phyloP scores from a whole-genome alignment of 1,140 invertebrate species.

The Ridgeia piscesae region DNA sequence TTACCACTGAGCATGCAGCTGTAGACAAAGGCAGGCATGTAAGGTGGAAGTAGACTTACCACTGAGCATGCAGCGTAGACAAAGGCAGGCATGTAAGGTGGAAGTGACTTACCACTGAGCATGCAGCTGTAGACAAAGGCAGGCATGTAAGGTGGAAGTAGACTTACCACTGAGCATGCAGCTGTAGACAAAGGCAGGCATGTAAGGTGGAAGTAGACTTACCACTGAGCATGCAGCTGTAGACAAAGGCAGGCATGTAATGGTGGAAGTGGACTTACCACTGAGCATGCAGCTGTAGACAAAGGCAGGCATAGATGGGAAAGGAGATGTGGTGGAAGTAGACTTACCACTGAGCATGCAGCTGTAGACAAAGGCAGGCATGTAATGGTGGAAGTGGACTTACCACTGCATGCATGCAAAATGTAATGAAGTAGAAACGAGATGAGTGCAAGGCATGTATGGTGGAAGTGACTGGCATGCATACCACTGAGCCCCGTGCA shows the following conservation, averaged over 20 bases:
- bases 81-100: slow-evolving; percentile 95
- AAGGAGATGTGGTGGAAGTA: slow-evolving; percentile 98
- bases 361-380: too few relatives aligned
- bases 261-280: slow-evolving; percentile 61
- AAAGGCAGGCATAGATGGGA: slow-evolving; percentile 94
- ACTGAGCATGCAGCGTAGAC: slow-evolving; percentile 89
- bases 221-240: too few relatives aligned
- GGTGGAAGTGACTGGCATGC: too few relatives aligned
- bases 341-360: too few relatives aligned
- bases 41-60: slow-evolving; percentile 61
- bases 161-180: slow-evolving; percentile 84
- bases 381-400: slow-evolving; percentile 4
- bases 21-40: too few relatives aligned
- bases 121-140: too few relatives aligned
- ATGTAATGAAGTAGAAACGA: too few relatives aligned
- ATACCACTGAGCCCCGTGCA: too few relatives aligned
- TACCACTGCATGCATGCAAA: slow-evolving; percentile 92
- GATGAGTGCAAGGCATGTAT: too few relatives aligned
- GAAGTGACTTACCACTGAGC: slow-evolving; percentile 67
- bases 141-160: too few relatives aligned
- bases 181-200: slow-evolving; percentile 89
- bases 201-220: slow-evolving; percentile 90
- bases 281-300: slow-evolving; percentile 92
- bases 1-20: too few relatives aligned
- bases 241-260: too few relatives aligned